Evolutionary conservation across 2,797 vertebrate species (phyloP).

Genomic region (Stomatorhinus walkeri): DNA sequence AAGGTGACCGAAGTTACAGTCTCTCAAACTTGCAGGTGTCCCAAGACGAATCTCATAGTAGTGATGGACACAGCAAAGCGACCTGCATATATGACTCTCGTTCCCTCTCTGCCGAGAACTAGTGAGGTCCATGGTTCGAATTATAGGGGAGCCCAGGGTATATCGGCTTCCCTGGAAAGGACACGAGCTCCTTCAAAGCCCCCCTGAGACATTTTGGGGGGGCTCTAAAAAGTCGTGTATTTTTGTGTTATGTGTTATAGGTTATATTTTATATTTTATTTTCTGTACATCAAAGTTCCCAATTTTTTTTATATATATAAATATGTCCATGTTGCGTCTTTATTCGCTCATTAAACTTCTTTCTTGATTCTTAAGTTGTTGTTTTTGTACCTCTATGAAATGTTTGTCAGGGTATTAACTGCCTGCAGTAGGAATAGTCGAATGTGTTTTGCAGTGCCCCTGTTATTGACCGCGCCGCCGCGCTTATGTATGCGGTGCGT

Average conservation of each 20-base stretch:
- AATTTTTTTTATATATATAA: not conserved
- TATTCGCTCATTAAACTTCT: not conserved
- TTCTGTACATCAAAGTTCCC: not conserved
- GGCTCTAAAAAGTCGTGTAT: not conserved
- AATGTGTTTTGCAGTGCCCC: not conserved
- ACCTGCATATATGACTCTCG: not conserved
- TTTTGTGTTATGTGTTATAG: not conserved
- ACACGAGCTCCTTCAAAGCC: not conserved
- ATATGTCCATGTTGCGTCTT: not conserved
- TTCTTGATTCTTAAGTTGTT: not conserved
- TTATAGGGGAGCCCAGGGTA: not conserved
- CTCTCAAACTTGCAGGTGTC: not conserved
- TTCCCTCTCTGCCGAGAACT: not conserved
- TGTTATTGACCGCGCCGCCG: not conserved
- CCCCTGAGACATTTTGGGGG: not conserved
- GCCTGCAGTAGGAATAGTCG: not conserved
- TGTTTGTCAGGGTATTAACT: not conserved
- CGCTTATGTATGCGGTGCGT: not conserved
- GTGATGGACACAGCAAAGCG: not conserved
- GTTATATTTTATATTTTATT: not conserved
- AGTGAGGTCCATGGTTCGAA: not conserved
- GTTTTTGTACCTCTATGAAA: not conserved
- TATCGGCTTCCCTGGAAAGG: not conserved
- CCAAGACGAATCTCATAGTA: not conserved
- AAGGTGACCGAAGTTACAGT: not conserved